Base-by-base conservation (phyloP, 2,113 vertebrate genomes). In the Oxyruncus cristatus region DNA sequence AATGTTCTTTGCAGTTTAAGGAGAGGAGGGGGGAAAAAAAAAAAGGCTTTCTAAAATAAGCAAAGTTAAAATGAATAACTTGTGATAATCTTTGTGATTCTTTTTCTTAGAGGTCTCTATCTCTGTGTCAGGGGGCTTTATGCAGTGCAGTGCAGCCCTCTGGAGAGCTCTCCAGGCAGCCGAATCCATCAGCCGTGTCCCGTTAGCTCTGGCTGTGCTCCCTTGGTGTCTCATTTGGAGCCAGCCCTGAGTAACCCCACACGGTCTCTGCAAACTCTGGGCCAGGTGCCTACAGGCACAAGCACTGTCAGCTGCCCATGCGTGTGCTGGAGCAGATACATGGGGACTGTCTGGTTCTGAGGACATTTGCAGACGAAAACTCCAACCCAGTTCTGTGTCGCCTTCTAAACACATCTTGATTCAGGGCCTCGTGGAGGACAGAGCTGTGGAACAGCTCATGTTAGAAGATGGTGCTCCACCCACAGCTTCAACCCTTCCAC, bases 261-360 rank as follows among this genome's bases (percentile, higher is more conserved):
- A 0, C 1, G 1, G 22, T 2, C 39, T 39, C 11, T 13, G 8
- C 33, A 46, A 37, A 27, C 26, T 47, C 66, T 17, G 5, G 33
- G 59, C 42, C 71, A 28, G 26, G 27, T 32, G 49, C 59, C 35
- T 11, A 4, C 4, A 11, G 47, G 26, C 42, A 42, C 72, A 32
- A 13, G 23, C 14, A 2, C 12, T 58, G 55, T 9, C 32, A 44
- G 6, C 35, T 12, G 41, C n/a, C 26, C 8, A 1, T 6, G 10
- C 39, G 55, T 39, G 19, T 63, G 81, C 66, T n/a, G 53, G 42
- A 53, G 32, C 23, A 39, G 44, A 15, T 37, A 2, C 2, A 1
- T 5, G 9, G 53, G 66, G 14, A 67, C 55, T 16, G 16, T 21
- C 32, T 47, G 11, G 16, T 19, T 75, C 62, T 67, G 52, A 59